These are phyloP conservation scores for Nyctibius grandis DNA, from an alignment of 2,797 vertebrate species.

Conservation along the genomic window DNA sequence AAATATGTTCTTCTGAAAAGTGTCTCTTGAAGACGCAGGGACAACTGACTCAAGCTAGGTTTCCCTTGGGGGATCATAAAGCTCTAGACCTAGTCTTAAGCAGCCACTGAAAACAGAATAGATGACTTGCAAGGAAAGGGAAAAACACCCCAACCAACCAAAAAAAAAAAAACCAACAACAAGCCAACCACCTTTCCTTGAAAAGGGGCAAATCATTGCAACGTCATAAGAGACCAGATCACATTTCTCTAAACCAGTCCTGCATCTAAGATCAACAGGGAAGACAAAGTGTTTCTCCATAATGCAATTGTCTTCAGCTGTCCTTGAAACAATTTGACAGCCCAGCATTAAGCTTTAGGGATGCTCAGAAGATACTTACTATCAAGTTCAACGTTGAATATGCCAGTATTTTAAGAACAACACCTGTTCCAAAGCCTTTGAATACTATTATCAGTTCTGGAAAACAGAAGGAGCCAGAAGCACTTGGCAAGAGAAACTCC, in stretches of 20 bases:
- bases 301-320: not conserved
- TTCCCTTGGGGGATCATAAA: not conserved
- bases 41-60: not conserved
- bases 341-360: not conserved
- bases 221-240: not conserved
- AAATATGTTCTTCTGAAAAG: not conserved
- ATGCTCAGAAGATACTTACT: not conserved
- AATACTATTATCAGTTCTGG: not conserved
- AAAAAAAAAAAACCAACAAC: not conserved
- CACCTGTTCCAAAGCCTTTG: conserved; percentile 17
- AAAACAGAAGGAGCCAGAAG: not conserved
- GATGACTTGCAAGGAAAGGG: not conserved
- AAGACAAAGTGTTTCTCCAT: not conserved
- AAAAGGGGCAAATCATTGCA: not conserved
- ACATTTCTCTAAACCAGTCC: not conserved
- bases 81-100: not conserved
- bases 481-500: not conserved
- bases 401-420: conserved; percentile 5
- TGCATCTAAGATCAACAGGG: not conserved
- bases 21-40: not conserved
- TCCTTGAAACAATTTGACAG: not conserved
- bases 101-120: not conserved
- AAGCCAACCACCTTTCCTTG: not conserved
- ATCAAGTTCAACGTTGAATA: not conserved
- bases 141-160: not conserved